These are phyloP conservation scores for Xenotilapia flavipinnis DNA, from an alignment of 2,113 vertebrate genomes.

Conservation along the genomic window DNA sequence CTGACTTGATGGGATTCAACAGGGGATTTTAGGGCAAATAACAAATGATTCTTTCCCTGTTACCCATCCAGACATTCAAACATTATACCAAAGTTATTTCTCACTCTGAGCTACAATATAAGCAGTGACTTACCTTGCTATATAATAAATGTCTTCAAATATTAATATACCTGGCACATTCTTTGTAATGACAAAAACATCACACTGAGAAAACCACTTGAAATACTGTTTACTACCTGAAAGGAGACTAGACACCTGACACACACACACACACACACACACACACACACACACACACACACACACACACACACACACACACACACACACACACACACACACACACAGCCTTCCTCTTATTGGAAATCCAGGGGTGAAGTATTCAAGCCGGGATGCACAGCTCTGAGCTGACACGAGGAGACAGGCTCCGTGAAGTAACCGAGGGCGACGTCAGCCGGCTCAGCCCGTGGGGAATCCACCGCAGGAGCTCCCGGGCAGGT, in stretches of 20 bases:
- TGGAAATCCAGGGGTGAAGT: background rate
- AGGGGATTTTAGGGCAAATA: background rate
- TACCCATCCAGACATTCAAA: background rate
- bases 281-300: background rate
- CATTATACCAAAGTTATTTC: background rate
- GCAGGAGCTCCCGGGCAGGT: background rate
- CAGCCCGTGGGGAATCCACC: slow-evolving; percentile 11
- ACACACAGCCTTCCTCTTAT: background rate
- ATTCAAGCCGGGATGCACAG: slow-evolving; percentile 29
- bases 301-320: no score
- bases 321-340: background rate
- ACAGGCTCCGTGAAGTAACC: slow-evolving; percentile 16
- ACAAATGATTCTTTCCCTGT: background rate
- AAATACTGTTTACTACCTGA: slow-evolving; percentile 10
- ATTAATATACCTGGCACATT: background rate
- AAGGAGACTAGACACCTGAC: background rate
- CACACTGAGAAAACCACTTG: background rate
- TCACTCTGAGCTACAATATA: background rate
- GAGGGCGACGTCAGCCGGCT: background rate
- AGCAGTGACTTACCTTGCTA: background rate
- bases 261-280: background rate
- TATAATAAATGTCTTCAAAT: background rate
- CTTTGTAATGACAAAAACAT: background rate
- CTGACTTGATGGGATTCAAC: background rate
- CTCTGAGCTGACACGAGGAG: slow-evolving; percentile 29